Conservation (phyloP, 2,113 vertebrate genomes). For the Diphyllodes magnificus region DNA sequence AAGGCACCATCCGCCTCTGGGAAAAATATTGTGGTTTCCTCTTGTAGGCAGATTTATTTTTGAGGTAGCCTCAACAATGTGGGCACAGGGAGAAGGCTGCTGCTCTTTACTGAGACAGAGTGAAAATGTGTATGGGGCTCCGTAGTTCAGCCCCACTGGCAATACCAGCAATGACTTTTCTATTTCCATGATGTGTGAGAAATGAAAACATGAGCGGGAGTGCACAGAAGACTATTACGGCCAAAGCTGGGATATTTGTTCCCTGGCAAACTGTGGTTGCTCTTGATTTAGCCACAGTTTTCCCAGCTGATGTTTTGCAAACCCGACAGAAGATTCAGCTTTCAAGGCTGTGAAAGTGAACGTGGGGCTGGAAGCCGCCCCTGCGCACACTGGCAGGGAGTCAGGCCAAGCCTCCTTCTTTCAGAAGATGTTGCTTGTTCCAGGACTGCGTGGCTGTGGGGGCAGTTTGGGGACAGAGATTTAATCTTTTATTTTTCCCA, state of each 20-base stretch:
- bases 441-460: neutral
- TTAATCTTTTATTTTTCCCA: slow-evolving; percentile 2
- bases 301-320: slow-evolving; percentile 11
- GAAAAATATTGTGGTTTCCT: neutral
- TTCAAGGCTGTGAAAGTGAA: neutral
- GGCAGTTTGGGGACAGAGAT: neutral
- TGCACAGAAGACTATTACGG: neutral
- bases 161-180: neutral
- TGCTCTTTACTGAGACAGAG: neutral
- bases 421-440: neutral
- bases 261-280: neutral
- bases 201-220: neutral
- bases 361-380: neutral
- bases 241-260: neutral
- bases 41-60: neutral
- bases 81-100: neutral
- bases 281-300: neutral
- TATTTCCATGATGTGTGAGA: neutral
- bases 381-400: neutral
- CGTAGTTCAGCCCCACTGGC: neutral
- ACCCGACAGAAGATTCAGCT: neutral
- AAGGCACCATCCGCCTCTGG: neutral
- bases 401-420: neutral
- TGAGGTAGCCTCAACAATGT: neutral
- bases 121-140: neutral